These are phyloP conservation scores for Mastigias papua DNA, from an alignment of 30 jellyfish, hydroid and myxozoan genomes.

Conservation along the genomic window DNA sequence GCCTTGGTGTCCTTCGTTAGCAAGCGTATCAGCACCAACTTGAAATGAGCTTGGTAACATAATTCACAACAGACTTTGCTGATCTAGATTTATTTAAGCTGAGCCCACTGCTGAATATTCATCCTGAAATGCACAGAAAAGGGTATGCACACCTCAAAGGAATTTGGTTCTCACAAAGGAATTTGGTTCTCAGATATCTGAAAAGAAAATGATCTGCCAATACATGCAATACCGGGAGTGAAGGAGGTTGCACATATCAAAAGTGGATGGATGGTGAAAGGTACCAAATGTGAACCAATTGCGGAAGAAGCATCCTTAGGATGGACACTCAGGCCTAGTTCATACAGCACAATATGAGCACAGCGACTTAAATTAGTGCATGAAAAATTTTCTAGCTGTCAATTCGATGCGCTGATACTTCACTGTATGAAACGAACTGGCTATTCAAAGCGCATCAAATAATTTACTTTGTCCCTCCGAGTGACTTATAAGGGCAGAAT, in stretches of 20 bases:
- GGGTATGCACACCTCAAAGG: slow-evolving; percentile 47
- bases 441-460: neutral
- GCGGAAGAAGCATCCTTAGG: neutral
- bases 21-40: slow-evolving; percentile 44
- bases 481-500: no score
- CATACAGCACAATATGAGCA: neutral
- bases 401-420: neutral
- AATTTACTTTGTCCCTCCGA: neutral
- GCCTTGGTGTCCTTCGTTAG: slow-evolving; percentile 71
- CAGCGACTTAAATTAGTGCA: neutral
- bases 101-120: neutral
- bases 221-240: slow-evolving; percentile 60
- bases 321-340: neutral
- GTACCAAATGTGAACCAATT: neutral
- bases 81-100: neutral
- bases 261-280: neutral
- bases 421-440: neutral
- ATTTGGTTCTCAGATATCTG: slow-evolving; percentile 61
- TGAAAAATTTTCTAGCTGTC: neutral
- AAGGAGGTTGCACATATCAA: neutral
- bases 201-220: slow-evolving; percentile 44
- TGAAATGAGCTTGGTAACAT: slow-evolving; percentile 56
- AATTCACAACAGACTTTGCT: slow-evolving; percentile 5
- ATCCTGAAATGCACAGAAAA: slow-evolving; percentile 34
- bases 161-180: no score